Evolutionary conservation across 64 coral and sea anemone species (phyloP), one percentile per base, ranked within the genome.

Genomic region (Hydrozoanthus tunicans): DNA sequence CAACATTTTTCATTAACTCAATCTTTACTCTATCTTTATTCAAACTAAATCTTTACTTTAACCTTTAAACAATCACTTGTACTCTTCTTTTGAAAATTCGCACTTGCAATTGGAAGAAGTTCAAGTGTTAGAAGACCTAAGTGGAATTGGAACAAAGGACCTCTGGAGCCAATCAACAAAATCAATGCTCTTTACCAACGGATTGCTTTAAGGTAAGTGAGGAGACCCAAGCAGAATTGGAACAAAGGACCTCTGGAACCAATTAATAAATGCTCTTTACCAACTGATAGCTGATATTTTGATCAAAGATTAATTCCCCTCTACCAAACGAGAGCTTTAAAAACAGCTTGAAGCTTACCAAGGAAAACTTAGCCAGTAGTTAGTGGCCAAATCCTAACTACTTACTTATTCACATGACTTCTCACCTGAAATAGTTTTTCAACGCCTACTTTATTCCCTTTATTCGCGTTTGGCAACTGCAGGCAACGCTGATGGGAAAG

Each of bases 361-460:
- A 68, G 5, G 23, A 68, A 68, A 5, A 8, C 14, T 15, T 5
- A 5, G 14, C 23, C 4, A 17, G 10, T n/a, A 17, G 5, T 6
- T n/a, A 69, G 5, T n/a, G 23, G 5, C 23, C 14, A 17, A 69
- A 5, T n/a, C 23, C 13, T 14, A 14, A 69, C 3, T n/a, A 69
- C 3, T 23, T 69, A n/a, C 6, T n/a, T 17, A 69, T 20, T 20
- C 20, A 20, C 20, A 20, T 20, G 4, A 69, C 23, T 76, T 76
- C 72, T 74, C 69, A 88, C 84, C 84, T 88, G 84, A 25, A 88
- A 88, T 26, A 88, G 55, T 69, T 9, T 43, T 6, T 6, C 51
- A 1, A 88, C 55, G 60, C 70, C 55, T 25, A 59, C 84, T 62
- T 88, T 88, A 26, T 43, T 75, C 32, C 67, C 84, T 11, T 4